Base-by-base conservation (phyloP, 2,797 vertebrate species). In the Yasuhikotakia modesta region DNA sequence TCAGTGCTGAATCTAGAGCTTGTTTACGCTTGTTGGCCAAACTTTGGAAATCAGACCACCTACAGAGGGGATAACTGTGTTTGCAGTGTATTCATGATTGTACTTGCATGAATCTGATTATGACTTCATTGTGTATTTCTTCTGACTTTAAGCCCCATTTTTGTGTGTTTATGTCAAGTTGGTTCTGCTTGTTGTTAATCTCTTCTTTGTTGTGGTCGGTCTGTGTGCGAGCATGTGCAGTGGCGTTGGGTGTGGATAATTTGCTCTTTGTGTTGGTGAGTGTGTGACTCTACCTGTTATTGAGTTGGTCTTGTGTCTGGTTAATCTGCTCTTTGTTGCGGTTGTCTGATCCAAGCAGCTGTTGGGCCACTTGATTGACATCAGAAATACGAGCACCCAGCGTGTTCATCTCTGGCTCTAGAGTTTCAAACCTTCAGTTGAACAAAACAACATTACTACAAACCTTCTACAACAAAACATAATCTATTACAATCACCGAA, bases 351-450 rank as follows among this genome's bases (percentile, higher is more conserved):
- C 86, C 91, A 76, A 94, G 90, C 71, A 99, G 87, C 90, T 95
- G 94, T 66, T 92, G 90, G 0, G 95, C 94, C 10, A 96, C 94
- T 79, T 92, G 89, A 52, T 96, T 96, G 76, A 99, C 96, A 0
- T 96, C 93, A 1, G 90, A 84, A 22, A 98, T 92, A 3, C 96
- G 94, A 0, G 90, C 86, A 0, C 92, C 93, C 10, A 97, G 73
- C 35, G 92, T 95, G 46, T 96, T 98, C 96, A 98, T 96, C 89
- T 99, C 97, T 0, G 95, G 95, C 85, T 98, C 97, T 85, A 99
- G 89, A 2, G 96, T 98, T 88, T 99, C 97, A 30, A 98, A 99
- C 86, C 97, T 99, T 87, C 39, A 82, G 17, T 6, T 11, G 1
- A 61, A 67, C 5, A 50, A 82, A 70, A 52, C n/a, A 70, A 55